Evolutionary conservation across 2,888 invertebrate genomes (phyloP).

Genomic region (Andrena flavipes): DNA sequence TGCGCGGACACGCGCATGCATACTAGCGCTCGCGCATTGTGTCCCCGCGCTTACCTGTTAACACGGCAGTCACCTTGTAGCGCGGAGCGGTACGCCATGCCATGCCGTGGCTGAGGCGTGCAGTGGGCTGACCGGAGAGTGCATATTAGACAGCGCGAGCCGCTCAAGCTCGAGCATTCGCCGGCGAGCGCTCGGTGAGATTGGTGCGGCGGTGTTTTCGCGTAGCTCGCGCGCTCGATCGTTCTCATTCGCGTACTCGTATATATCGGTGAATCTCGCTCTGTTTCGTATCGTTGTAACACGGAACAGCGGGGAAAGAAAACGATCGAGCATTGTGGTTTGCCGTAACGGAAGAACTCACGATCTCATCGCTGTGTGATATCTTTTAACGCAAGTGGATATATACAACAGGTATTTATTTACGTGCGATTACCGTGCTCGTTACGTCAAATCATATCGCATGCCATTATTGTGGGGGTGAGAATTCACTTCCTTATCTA

Average conservation of each 20-base stretch:
- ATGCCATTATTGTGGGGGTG: constrained; percentile 12
- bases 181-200: constrained; percentile 80
- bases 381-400: constrained; percentile 45
- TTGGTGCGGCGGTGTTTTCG: constrained; percentile 56
- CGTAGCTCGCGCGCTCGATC: constrained; percentile 4
- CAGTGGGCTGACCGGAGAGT: constrained; percentile 62
- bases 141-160: constrained; percentile 79
- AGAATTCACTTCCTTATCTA: constrained; percentile 32
- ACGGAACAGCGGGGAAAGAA: background rate
- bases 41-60: constrained; percentile 74
- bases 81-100: constrained; percentile 63
- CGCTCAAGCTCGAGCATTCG: constrained; percentile 78
- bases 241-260: constrained; percentile 13
- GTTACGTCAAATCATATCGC: constrained; percentile 11
- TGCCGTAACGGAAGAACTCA: background rate
- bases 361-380: constrained; percentile 27
- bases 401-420: constrained; percentile 57
- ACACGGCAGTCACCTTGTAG: constrained; percentile 78
- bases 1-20: constrained; percentile 53
- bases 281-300: background rate
- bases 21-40: constrained; percentile 55
- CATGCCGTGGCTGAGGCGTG: constrained; percentile 60
- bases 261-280: constrained; percentile 12
- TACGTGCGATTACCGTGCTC: constrained; percentile 6
- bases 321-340: background rate